Evolutionary conservation across 2,888 invertebrate genomes (phyloP).

Genomic region (Unio pictorum): DNA sequence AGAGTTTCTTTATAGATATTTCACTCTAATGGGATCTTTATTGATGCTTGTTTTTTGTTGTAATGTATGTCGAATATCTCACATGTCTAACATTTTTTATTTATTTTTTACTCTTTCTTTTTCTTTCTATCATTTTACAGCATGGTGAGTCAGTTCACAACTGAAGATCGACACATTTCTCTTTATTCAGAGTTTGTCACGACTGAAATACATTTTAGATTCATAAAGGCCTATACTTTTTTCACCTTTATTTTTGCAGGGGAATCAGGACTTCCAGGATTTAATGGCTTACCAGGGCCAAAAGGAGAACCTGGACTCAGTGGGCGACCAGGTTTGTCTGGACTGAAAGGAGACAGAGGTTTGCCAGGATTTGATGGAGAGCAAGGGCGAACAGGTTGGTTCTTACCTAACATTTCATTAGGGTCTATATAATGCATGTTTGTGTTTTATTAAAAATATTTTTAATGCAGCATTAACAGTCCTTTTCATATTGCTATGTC

Average conservation of each 20-base stretch:
- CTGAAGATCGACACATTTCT: too few relatives aligned
- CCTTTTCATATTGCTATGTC: not conserved
- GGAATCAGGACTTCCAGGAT: conserved; percentile 50
- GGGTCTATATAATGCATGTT: not conserved
- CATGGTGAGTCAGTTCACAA: too few relatives aligned
- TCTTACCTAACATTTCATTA: not conserved
- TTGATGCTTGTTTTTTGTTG: too few relatives aligned
- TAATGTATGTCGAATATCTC: too few relatives aligned
- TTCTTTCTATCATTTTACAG: too few relatives aligned
- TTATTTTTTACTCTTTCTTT: too few relatives aligned
- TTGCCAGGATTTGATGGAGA: conserved; percentile 42
- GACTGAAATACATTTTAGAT: too few relatives aligned
- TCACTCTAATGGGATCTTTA: too few relatives aligned
- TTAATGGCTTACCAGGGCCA: conserved; percentile 43
- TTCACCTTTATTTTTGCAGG: conserved; percentile 70
- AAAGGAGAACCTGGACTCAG: conserved; percentile 64
- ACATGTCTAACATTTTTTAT: too few relatives aligned
- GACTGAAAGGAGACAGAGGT: conserved; percentile 50
- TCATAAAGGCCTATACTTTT: not conserved
- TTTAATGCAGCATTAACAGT: not conserved
- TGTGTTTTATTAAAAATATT: not conserved
- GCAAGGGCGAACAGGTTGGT: conserved; percentile 36
- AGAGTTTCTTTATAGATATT: too few relatives aligned
- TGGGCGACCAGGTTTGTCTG: conserved; percentile 45
- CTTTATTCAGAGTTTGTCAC: too few relatives aligned